Evolutionary conservation across 2,888 invertebrate species (phyloP), one percentile per base, ranked within the genome.

Genomic region (Apodemia zela): DNA sequence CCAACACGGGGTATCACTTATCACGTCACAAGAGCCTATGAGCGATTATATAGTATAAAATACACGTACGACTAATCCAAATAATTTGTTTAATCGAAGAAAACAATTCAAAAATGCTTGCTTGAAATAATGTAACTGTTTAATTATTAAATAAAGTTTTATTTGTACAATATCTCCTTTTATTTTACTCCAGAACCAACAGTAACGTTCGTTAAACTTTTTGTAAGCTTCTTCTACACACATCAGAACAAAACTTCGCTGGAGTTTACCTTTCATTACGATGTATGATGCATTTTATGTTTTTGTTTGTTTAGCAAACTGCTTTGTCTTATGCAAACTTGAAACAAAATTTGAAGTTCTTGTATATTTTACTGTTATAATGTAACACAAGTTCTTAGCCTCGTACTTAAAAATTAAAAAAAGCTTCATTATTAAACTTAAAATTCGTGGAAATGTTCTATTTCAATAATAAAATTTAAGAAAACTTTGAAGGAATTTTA

Each of bases 171-270:
- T n/a, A n/a, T 35, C 5, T 29, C 33, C 17, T 2, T 13, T n/a
- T n/a, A 21, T n/a, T 58, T 33, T 29, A 29, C 33, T 17, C 15
- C 7, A 58, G n/a, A 33, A 13, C 58, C 0, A 35, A 33, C 25
- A 21, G 25, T 35, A 60, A 58, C 58, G 25, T 58, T 58, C 58
- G 29, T 58, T 58, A 58, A 58, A 58, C 58, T 58, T 58, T 33
- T 58, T 58, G n/a, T 58, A 35, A 58, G 21, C 58, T 35, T 11
- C 25, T 29, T 58, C 29, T 15, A 58, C 33, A 25, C 29, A 35
- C 25, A 35, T 15, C n/a, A n/a, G n/a, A 35, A 29, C 33, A 33
- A 35, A 58, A 58, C 29, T 58, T 58, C 8, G 13, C 11, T 11
- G 29, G 25, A 58, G 58, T 58, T 58, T 58, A 58, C 58, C 33